These are phyloP conservation scores for Elgaria multicarinata DNA, from an alignment of 2,113 vertebrate genomes.

Conservation along the genomic window DNA sequence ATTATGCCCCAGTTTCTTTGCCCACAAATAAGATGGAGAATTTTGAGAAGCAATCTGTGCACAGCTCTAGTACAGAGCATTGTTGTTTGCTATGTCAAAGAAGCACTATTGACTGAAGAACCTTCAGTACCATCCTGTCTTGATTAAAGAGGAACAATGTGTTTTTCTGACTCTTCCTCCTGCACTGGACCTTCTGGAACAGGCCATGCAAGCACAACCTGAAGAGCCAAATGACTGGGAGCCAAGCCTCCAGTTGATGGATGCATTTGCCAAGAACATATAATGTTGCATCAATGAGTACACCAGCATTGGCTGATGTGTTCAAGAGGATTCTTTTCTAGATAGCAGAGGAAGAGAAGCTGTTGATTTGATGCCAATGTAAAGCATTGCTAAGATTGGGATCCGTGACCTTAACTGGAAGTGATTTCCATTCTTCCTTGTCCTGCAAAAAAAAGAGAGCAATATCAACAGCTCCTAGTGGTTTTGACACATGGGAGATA, in stretches of 20 bases:
- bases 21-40: too few species aligned
- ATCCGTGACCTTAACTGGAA: slow-evolving; percentile 20
- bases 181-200: neutral
- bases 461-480: slow-evolving; percentile 8
- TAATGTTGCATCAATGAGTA: neutral
- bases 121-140: neutral
- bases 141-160: neutral
- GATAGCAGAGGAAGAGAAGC: neutral
- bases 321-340: neutral
- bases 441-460: rapidly evolving
- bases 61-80: neutral
- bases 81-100: neutral
- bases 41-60: too few species aligned
- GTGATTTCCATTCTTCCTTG: slow-evolving; percentile 20
- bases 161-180: neutral
- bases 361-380: slow-evolving; percentile 21
- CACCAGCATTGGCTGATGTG: slow-evolving; percentile 14
- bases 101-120: neutral
- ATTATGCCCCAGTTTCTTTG: too few species aligned
- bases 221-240: neutral
- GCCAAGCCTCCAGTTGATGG: neutral
- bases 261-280: neutral
- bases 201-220: neutral
- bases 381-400: slow-evolving; percentile 33
- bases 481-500: slow-evolving; percentile 42